phyloP scores from a whole-genome alignment of 2,888 invertebrate genomes.

The Dorcus parallelipipedus region DNA sequence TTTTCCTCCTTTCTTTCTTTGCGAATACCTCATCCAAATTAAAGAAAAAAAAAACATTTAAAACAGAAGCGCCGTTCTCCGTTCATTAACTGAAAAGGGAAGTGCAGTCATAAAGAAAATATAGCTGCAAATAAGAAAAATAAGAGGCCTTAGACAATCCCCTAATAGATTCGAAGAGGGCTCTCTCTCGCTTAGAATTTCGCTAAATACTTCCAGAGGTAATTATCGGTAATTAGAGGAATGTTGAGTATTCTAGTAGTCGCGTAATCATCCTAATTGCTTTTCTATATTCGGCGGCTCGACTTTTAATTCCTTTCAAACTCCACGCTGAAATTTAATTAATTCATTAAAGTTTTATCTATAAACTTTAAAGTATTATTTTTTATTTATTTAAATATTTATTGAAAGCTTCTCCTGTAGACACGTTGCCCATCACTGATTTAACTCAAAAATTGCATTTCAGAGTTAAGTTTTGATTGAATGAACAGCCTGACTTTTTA shows the following conservation, averaged over 20 bases:
- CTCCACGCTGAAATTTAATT: slow-evolving; percentile 9
- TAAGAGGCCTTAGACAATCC: slow-evolving; percentile 18
- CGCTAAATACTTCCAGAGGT: slow-evolving; percentile 29
- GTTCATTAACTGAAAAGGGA: not conserved
- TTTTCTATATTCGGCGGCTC: slow-evolving; percentile 28
- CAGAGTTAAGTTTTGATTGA: too few relatives aligned
- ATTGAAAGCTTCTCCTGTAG: too few relatives aligned
- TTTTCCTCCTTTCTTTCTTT: too few relatives aligned
- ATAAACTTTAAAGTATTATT: too few relatives aligned
- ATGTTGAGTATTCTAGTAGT: slow-evolving; percentile 29
- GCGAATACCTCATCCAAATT: too few relatives aligned
- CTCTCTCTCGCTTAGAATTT: slow-evolving; percentile 11
- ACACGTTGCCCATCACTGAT: too few relatives aligned
- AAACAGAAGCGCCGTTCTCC: too few relatives aligned
- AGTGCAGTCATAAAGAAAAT: slow-evolving; percentile 15
- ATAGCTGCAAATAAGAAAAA: slow-evolving; percentile 17
- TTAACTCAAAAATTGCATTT: too few relatives aligned
- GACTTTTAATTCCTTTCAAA: slow-evolving; percentile 16
- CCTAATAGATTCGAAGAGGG: slow-evolving; percentile 18
- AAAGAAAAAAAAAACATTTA: too few relatives aligned
- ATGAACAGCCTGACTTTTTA: too few relatives aligned
- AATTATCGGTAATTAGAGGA: slow-evolving; percentile 36
- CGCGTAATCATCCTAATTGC: slow-evolving; percentile 32
- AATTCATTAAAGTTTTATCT: not conserved
- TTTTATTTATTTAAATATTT: too few relatives aligned